Evolutionary conservation across 2,888 invertebrate genomes (phyloP), one percentile per base, ranked within the genome.

Genomic region (Leptodirus hochenwartii): DNA sequence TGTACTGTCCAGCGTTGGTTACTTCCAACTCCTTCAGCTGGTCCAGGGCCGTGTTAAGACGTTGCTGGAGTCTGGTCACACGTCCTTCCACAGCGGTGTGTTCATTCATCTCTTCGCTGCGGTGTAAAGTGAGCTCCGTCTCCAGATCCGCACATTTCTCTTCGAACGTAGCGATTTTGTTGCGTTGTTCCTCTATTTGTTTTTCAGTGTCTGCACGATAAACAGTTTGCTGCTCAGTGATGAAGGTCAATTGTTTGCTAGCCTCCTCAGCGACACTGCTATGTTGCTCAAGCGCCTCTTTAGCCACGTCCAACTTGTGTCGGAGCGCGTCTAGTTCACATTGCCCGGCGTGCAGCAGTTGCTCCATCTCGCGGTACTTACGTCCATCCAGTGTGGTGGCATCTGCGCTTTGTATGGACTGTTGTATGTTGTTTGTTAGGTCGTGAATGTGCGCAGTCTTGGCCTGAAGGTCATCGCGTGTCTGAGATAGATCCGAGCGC

Each of bases 281-380:
- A 54, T 85, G 87, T 48, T 91, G 85, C 41, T 79, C 75, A 8
- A 75, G 68, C 43, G 84, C 81, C 44, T 78, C 73, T 41, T 73
- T 73, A 2, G 77, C 63, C 22, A 71, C 64, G 41, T 64, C 66
- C 28, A 90, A 51, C 53, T 87, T 81, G 42, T 73, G 70, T 39
- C 66, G 64, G 2, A 85, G 53, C 1, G 72, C 67, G 39, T 68
- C 65, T 9, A 74, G 62, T 54, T 80, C 76, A 13, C 62, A 60
- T 38, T 69, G 64, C 32, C 63, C 61, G 39, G 73, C 69, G 9
- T 57, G 59, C 4, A 73, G 49, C 45, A 70, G 69, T 37, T 66
- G 61, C 52, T 81, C 78, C 10, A 79, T 53, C 42, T 78, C 76
- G 34, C 72, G 69, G 15, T 75, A 61, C 53, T 65, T 69, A 39